Evolutionary conservation across 2,797 vertebrate species (phyloP), one percentile per base, ranked within the genome.

Genomic region (Caiman crocodilus): DNA sequence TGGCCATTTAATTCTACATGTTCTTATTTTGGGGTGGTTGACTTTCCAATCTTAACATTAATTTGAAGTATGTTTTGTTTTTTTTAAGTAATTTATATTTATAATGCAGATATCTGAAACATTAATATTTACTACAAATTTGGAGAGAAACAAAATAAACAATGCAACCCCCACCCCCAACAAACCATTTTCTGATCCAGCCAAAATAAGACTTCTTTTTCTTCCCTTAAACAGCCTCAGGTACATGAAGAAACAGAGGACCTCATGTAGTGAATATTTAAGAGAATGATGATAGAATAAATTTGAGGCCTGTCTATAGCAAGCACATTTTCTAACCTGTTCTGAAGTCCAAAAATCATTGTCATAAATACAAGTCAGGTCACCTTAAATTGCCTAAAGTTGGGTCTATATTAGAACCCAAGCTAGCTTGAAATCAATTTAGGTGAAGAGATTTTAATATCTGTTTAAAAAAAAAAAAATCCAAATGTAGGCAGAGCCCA

Each of bases 281-380:
- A 75, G 60, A 61, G 60, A 80, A 35, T 78, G 64, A 76, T 28
- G 76, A 77, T 56, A 30, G 88, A 94, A 85, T 17, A 30, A 30
- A 76, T 87, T 79, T 75, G 74, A 30, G 59, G 12, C 9, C 59
- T 21, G 1, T 0, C 1, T 60, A 6, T 23, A 21, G 8, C 10
- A 23, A 60, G 59, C 8, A 25, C 9, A 16, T 42, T 84, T 77
- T 50, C 55, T 32, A 64, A 20, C 17, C 1, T 14, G 5, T 25
- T 61, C 50, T 76, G 65, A 6, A 6, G 0, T 1, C 84, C 79
- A 76, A 30, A 80, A 89, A 59, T 5, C 4, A 9, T 0, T 77
- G 16, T n/a, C 71, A 58, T 16, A 88, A 83, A 59, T 20, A 79
- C 35, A 92, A n/a, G 2, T 21, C 23, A 78, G 28, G 60, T 9